Evolutionary conservation across 2,888 invertebrate species (phyloP).

Genomic region (Dyspetes luteomarginatus): DNA sequence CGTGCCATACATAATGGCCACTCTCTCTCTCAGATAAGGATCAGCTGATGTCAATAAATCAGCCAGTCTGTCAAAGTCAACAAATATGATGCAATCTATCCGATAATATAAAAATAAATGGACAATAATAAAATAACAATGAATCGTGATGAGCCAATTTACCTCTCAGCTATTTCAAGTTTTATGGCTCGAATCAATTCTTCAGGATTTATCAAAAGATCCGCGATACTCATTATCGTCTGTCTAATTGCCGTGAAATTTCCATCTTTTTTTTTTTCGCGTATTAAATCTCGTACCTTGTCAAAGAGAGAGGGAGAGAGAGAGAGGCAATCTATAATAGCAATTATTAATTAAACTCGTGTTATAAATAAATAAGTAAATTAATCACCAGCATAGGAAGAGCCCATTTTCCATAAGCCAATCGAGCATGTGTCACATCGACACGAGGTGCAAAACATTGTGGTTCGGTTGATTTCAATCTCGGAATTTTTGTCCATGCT

Average conservation of each 20-base stretch:
- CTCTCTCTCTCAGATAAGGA: slow-evolving; percentile 81
- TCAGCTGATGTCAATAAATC: slow-evolving; percentile 77
- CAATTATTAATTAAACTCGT: not conserved
- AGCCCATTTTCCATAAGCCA: slow-evolving; percentile 83
- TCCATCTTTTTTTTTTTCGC: slow-evolving; percentile 72
- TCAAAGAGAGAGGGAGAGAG: too few species aligned
- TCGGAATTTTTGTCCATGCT: slow-evolving; percentile 77
- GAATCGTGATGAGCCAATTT: slow-evolving; percentile 16
- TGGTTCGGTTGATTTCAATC: slow-evolving; percentile 82
- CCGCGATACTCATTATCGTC: slow-evolving; percentile 83
- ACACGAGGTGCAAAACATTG: slow-evolving; percentile 81
- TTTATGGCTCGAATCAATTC: slow-evolving; percentile 82
- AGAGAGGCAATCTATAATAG: too few species aligned
- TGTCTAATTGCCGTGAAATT: slow-evolving; percentile 76
- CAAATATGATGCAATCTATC: not conserved
- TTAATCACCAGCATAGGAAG: slow-evolving; percentile 77
- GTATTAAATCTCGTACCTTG: slow-evolving; percentile 81
- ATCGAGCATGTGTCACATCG: slow-evolving; percentile 82
- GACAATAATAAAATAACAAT: slow-evolving; percentile 6
- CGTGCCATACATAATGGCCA: slow-evolving; percentile 79
- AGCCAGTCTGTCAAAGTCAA: slow-evolving; percentile 74
- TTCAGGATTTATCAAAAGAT: slow-evolving; percentile 83
- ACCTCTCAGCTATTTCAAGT: slow-evolving; percentile 81
- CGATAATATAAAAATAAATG: not conserved
- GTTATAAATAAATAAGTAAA: not conserved